phyloP scores from a whole-genome alignment of 2,888 invertebrate species.

The Caenorhabditis afra region DNA sequence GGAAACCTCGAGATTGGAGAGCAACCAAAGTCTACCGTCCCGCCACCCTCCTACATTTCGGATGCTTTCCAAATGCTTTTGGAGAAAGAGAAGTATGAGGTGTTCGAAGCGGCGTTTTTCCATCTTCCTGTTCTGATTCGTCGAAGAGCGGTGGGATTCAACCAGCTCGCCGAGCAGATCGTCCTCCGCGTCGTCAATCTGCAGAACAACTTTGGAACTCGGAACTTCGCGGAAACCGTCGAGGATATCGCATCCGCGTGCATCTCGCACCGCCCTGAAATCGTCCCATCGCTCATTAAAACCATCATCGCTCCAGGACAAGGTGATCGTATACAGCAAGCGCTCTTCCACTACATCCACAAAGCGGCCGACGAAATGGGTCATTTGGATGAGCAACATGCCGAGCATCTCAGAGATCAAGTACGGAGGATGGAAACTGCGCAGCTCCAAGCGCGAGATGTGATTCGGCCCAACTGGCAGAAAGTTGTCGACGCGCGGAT shows the following conservation, averaged over 20 bases:
- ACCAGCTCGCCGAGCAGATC: slow-evolving; percentile 32
- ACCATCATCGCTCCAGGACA: slow-evolving; percentile 15
- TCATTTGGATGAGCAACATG: slow-evolving; percentile 12
- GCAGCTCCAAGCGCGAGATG: not conserved
- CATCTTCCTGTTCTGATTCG: slow-evolving; percentile 33
- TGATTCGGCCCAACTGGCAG: slow-evolving; percentile 9
- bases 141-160: slow-evolving; percentile 49
- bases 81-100: slow-evolving; percentile 53
- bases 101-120: slow-evolving; percentile 53
- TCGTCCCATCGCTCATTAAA: slow-evolving; percentile 24
- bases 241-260: slow-evolving; percentile 7
- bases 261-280: slow-evolving; percentile 29
- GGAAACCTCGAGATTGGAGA: slow-evolving; percentile 25
- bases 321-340: slow-evolving; percentile 17
- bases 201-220: slow-evolving; percentile 49
- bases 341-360: slow-evolving; percentile 37
- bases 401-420: not conserved
- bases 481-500: slow-evolving; percentile 23
- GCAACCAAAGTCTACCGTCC: slow-evolving; percentile 15
- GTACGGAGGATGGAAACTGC: not conserved
- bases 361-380: slow-evolving; percentile 54
- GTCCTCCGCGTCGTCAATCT: slow-evolving; percentile 43
- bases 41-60: slow-evolving; percentile 31
- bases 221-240: slow-evolving; percentile 42
- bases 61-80: slow-evolving; percentile 46